phyloP scores from a whole-genome alignment of 2,797 vertebrate species.

The Cossypha dichroa region DNA sequence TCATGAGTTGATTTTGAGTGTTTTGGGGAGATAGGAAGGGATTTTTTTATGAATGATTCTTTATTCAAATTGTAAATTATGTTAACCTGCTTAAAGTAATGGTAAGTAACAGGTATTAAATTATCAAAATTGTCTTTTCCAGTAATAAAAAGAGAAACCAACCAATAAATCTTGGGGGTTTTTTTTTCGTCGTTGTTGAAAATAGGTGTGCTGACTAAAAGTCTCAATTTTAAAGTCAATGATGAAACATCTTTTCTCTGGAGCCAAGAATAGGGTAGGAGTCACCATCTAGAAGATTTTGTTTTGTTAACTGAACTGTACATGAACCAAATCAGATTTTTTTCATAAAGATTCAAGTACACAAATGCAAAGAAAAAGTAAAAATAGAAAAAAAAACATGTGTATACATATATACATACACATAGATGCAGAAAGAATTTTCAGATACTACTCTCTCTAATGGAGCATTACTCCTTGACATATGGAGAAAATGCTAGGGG shows the following conservation, averaged over 20 bases:
- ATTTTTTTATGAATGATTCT: neutral
- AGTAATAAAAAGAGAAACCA: neutral
- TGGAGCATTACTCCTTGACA: neutral
- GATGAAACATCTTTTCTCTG: neutral
- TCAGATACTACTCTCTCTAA: neutral
- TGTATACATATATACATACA: neutral
- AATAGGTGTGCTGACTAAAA: neutral
- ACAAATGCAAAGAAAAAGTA: neutral
- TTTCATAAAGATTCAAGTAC: neutral
- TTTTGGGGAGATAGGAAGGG: neutral
- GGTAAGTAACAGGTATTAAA: neutral
- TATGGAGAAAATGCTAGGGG: neutral
- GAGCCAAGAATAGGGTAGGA: neutral
- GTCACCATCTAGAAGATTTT: neutral
- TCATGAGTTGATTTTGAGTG: neutral
- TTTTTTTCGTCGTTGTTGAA: neutral
- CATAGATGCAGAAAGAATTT: neutral
- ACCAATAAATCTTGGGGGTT: neutral
- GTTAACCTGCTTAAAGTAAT: neutral
- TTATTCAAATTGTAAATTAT: neutral
- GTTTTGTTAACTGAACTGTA: neutral
- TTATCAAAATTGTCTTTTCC: neutral
- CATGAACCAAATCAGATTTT: neutral
- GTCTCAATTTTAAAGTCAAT: neutral
- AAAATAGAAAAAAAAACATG: neutral